phyloP scores from a whole-genome alignment of 2,113 vertebrate genomes.

The Clarias magur region DNA sequence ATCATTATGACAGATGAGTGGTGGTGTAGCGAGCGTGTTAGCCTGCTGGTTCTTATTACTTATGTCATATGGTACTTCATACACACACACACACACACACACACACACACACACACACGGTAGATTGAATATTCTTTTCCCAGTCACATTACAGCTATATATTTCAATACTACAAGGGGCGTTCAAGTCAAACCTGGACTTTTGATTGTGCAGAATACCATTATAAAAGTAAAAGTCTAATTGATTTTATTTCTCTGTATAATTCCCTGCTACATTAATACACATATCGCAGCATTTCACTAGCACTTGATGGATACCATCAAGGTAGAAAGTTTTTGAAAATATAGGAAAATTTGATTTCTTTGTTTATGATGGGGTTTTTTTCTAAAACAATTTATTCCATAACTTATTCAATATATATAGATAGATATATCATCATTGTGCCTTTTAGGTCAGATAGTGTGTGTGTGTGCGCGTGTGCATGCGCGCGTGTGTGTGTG shows the following conservation, averaged over 20 bases:
- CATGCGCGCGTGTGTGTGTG: not conserved
- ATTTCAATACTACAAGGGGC: not conserved
- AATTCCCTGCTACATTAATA: too few species aligned
- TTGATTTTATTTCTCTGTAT: too few species aligned
- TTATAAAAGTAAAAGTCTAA: too few species aligned
- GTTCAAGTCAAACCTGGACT: too few species aligned
- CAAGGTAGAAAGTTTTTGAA: too few species aligned
- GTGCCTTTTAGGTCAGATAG: too few species aligned
- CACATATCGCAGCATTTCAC: too few species aligned
- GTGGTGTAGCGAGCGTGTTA: not conserved
- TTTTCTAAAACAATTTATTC: not conserved
- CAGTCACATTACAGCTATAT: not conserved
- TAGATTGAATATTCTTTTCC: not conserved
- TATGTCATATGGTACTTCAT: not conserved
- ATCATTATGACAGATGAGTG: slow-evolving; percentile 10
- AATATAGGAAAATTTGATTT: not conserved
- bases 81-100: not conserved
- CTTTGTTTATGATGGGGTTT: not conserved
- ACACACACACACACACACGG: not conserved
- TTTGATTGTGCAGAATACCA: too few species aligned
- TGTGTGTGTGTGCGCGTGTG: not conserved
- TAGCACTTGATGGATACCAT: too few species aligned
- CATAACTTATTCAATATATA: too few species aligned
- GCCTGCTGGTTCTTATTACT: slow-evolving; percentile 7
- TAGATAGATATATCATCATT: too few species aligned